These are phyloP conservation scores for Harmothoe impar DNA, from an alignment of 2,888 invertebrate genomes.

Conservation along the genomic window DNA sequence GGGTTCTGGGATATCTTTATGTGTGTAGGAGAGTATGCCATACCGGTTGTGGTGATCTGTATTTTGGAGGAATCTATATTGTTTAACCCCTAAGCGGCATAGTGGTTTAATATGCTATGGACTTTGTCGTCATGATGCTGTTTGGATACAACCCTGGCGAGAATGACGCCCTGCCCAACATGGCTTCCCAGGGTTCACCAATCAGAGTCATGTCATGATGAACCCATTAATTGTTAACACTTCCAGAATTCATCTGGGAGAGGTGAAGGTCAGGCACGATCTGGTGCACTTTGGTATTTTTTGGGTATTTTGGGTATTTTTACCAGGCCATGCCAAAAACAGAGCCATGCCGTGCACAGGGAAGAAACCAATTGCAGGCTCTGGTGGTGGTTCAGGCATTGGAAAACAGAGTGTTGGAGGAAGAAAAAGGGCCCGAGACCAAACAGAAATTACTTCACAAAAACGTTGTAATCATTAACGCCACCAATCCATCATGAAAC, in stretches of 20 bases:
- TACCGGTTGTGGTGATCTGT: too few relatives aligned
- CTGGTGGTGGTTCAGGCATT: not conserved
- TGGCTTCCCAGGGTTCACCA: not conserved
- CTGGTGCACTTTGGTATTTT: too few relatives aligned
- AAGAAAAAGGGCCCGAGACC: not conserved
- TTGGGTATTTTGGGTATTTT: too few relatives aligned
- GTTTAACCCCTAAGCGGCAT: too few relatives aligned
- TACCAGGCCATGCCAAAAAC: not conserved
- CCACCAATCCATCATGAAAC: constrained; percentile 12
- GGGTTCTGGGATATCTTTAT: not conserved
- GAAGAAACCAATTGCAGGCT: not conserved
- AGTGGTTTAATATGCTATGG: too few relatives aligned
- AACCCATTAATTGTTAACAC: not conserved
- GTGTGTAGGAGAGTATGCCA: too few relatives aligned
- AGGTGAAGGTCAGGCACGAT: not conserved
- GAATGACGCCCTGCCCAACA: too few relatives aligned
- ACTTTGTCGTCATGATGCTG: too few relatives aligned
- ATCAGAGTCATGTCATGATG: not conserved
- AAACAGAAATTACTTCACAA: not conserved
- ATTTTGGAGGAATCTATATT: too few relatives aligned
- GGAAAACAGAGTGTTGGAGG: not conserved
- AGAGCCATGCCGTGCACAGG: not conserved
- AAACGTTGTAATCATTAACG: constrained; percentile 3
- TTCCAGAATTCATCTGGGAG: not conserved
- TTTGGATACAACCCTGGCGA: too few relatives aligned